These are phyloP conservation scores for Sebastes matsubarae DNA, from an alignment of 2,797 vertebrate genomes.

Conservation along the genomic window DNA sequence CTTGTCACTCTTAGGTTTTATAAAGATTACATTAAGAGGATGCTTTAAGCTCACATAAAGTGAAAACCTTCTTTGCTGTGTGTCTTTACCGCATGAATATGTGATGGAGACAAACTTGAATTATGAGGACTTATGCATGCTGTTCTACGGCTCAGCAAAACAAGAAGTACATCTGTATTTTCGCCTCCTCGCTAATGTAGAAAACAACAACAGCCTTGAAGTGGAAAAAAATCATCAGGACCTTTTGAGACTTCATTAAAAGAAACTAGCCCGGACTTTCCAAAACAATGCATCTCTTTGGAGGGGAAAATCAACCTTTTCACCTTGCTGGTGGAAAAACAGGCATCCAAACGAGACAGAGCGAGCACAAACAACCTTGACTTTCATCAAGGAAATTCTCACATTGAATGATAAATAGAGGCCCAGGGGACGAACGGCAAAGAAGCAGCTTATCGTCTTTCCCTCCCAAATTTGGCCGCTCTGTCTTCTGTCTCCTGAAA, in stretches of 20 bases:
- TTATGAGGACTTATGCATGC: constrained; percentile 23
- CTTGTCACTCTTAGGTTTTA: constrained; percentile 40
- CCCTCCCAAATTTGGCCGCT: constrained; percentile 81
- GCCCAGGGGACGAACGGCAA: constrained; percentile 80
- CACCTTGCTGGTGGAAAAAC: constrained; percentile 83
- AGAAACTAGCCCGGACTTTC: constrained; percentile 73
- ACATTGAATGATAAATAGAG: constrained; percentile 87
- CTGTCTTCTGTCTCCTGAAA: constrained; percentile 80
- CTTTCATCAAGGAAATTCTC: constrained; percentile 87
- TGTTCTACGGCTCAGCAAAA: constrained; percentile 28
- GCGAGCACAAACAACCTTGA: constrained; percentile 86
- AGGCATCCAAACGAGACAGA: constrained; percentile 80
- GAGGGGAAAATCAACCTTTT: constrained; percentile 82
- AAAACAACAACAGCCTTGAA: constrained; percentile 75
- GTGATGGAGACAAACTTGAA: constrained; percentile 40
- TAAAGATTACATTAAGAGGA: constrained; percentile 71
- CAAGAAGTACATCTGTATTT: constrained; percentile 61
- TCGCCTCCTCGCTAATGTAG: constrained; percentile 53
- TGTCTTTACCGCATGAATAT: constrained; percentile 35
- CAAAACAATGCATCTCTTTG: constrained; percentile 74
- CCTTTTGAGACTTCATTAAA: constrained; percentile 82
- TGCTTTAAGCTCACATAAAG: constrained; percentile 50
- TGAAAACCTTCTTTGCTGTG: constrained; percentile 34
- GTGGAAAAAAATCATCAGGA: constrained; percentile 70
- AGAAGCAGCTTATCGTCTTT: constrained; percentile 85